Base-by-base conservation (phyloP, 2,797 vertebrate species). In the Xiphophorus birchmanni region DNA sequence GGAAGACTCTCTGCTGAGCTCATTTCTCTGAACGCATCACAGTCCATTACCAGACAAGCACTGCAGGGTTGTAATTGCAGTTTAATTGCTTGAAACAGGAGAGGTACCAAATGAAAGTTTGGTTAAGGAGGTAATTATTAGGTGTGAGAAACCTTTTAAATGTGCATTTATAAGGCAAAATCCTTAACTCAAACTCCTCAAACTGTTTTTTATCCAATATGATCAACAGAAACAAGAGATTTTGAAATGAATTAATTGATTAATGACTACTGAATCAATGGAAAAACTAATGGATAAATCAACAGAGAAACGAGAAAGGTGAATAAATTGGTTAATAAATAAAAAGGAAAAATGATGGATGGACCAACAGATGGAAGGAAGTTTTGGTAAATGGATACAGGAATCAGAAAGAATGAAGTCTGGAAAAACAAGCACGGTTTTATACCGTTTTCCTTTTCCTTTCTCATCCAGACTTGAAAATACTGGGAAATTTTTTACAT, bases 41-140 rank as follows among this genome's bases (percentile, higher is more conserved):
- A 77, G 86, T 35, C 84, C 87, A 89, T 93, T 90, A 91, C 83
- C 84, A 89, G 89, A 80, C 82, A 83, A 86, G 78, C 77, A 4
- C 89, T 83, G 88, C 87, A 80, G 88, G 87, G 77, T 75, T 81
- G 86, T 92, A 86, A 92, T 84, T 82, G 90, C 85, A 89, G 84
- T 89, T 90, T 90, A 89, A 91, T 79, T 80, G 88, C 80, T 44
- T 75, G 81, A 77, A 87, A 90, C 84, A 78, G 67, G 74, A 87
- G 82, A 86, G 8, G 18, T 0, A 42, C 13, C 63, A 78, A 87
- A 86, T 76, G 81, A 72, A 85, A 42, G 82, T 86, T 89, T 90
- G 86, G 89, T 89, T 85, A 89, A 86, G 78, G 47, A 65, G 84
- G 72, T 54, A 71, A 80, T 90, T 80, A 86, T 85, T 82, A 86